Percentiles rank a stretch among this genome's conserved stretches.
These are phyloP conservation scores for Rana temporaria DNA, from an alignment of 2,113 vertebrate genomes.

Conservation along the genomic window DNA sequence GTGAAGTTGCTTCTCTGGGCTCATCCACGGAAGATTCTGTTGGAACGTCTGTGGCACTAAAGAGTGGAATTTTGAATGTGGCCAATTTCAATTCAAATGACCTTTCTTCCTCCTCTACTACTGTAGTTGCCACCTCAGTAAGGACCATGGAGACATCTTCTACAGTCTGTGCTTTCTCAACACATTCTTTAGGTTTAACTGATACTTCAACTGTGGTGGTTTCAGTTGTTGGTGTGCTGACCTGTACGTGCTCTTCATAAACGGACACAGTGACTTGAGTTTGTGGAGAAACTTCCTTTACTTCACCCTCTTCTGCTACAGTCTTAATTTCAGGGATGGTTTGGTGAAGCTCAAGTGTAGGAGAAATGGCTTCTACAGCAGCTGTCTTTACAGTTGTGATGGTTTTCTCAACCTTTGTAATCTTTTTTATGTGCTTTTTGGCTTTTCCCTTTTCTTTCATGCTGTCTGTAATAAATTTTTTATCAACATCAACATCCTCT, in stretches of 20 bases:
- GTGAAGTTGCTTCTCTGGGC: background rate
- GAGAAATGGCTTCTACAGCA: background rate
- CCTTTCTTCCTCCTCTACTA: background rate
- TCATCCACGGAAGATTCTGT: background rate
- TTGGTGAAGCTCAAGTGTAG: background rate
- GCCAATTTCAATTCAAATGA: background rate
- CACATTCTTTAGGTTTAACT: background rate
- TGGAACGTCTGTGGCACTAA: background rate
- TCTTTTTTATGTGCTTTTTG: background rate
- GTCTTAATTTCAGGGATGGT: background rate
- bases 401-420: background rate
- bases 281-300: background rate
- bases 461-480: too few species aligned
- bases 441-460: too few species aligned
- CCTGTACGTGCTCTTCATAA: background rate
- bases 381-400: background rate
- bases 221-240: background rate
- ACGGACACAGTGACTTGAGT: background rate
- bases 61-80: background rate
- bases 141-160: background rate
- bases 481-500: too few species aligned
- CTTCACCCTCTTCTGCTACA: background rate
- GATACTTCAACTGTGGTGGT: background rate
- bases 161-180: background rate
- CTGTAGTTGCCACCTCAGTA: background rate